Evolutionary conservation across 2,888 invertebrate genomes (phyloP).

Genomic region (Gortyna flavago): DNA sequence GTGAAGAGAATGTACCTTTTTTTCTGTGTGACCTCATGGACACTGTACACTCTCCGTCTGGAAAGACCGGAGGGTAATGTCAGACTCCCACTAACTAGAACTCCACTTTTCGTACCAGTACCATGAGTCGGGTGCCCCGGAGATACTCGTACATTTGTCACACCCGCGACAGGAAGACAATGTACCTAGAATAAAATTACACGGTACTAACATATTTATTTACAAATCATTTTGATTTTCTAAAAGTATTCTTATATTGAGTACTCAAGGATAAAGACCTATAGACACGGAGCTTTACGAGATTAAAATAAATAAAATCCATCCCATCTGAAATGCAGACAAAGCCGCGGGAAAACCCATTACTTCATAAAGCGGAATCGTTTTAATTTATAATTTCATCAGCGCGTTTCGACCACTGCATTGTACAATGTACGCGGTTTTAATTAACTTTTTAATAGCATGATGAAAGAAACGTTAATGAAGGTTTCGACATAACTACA

Average conservation of each 20-base stretch:
- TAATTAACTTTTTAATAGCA: slow-evolving; percentile 65
- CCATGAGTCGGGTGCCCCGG: neutral
- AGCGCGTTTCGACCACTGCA: slow-evolving; percentile 52
- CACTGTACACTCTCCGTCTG: neutral
- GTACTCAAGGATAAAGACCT: neutral
- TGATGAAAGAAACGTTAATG: slow-evolving; percentile 62
- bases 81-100: neutral
- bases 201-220: neutral
- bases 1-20: neutral
- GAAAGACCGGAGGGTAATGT: neutral
- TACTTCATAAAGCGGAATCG: slow-evolving; percentile 44
- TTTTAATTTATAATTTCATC: slow-evolving; percentile 65
- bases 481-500: slow-evolving; percentile 31
- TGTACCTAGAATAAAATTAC: neutral
- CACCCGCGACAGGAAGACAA: neutral
- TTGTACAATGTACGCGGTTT: slow-evolving; percentile 43
- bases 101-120: neutral
- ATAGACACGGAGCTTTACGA: neutral
- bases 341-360: slow-evolving; percentile 53
- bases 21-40: neutral
- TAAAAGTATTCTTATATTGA: neutral
- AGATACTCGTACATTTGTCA: neutral
- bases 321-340: slow-evolving; percentile 23
- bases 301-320: slow-evolving; percentile 25
- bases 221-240: neutral